Percentiles rank a stretch among this genome's conserved stretches.
Evolutionary conservation across 2,113 vertebrate species (phyloP).

Genomic region (Burhinus oedicnemus): DNA sequence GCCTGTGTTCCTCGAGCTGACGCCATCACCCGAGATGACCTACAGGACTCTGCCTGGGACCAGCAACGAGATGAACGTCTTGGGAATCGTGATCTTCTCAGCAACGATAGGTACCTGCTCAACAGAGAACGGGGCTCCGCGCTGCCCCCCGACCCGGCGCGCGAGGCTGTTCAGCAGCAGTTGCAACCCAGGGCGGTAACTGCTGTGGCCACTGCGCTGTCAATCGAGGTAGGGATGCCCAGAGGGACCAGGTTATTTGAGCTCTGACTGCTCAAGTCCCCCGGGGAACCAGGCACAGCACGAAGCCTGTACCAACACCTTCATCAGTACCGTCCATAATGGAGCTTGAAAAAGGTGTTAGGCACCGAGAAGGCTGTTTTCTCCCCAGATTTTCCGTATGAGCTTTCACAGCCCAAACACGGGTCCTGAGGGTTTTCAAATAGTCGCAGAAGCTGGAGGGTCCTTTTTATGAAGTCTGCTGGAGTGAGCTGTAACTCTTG

Average conservation of each 20-base stretch:
- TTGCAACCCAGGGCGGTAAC: too few species aligned
- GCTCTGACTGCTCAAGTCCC: neutral
- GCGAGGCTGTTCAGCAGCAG: fast-evolving
- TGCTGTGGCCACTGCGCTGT: fast-evolving
- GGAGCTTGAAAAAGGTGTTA: neutral
- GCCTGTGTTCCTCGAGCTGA: slow-evolving; percentile 83
- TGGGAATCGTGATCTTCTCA: slow-evolving; percentile 91
- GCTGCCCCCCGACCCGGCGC: fast-evolving
- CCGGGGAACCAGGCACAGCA: neutral
- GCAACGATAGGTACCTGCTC: slow-evolving; percentile 83
- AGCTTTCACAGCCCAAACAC: fast-evolving
- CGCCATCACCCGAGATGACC: slow-evolving; percentile 78
- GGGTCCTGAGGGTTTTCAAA: neutral
- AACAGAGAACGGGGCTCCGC: fast-evolving
- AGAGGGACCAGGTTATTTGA: neutral
- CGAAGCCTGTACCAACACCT: fast-evolving
- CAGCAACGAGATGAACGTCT: slow-evolving; percentile 90
- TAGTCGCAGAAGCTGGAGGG: fast-evolving
- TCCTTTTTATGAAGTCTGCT: neutral
- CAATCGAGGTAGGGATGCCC: fast-evolving
- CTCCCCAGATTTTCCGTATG: neutral
- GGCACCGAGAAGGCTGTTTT: neutral
- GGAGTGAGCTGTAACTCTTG: neutral
- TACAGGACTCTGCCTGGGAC: slow-evolving; percentile 85
- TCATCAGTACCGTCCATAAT: fast-evolving